phyloP scores from a whole-genome alignment of 1,140 invertebrate species.

The Himalopsyche phryganea region DNA sequence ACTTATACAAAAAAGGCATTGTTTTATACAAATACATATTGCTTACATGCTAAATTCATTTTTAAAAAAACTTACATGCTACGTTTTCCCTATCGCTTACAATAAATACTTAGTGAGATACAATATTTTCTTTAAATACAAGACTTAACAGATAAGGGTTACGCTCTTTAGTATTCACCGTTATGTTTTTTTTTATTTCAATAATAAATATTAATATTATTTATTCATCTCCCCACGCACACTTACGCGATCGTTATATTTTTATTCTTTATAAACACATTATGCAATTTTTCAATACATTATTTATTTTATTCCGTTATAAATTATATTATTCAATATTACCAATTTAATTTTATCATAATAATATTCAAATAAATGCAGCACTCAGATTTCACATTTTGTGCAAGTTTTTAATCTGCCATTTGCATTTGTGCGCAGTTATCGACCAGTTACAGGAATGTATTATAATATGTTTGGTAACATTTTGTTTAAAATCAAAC shows the following conservation, averaged over 20 bases:
- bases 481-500: too few relatives aligned
- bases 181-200: background rate
- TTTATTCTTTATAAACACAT: background rate
- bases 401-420: too few relatives aligned
- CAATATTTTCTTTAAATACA: constrained; percentile 16
- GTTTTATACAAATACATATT: too few relatives aligned
- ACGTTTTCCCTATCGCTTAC: constrained; percentile 15
- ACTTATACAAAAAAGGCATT: too few relatives aligned
- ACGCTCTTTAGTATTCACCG: background rate
- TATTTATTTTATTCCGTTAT: too few relatives aligned
- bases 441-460: too few relatives aligned
- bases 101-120: constrained; percentile 33
- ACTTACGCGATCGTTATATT: background rate
- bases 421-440: background rate
- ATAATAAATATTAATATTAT: constrained; percentile 2
- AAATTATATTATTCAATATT: too few relatives aligned
- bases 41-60: constrained; percentile 10
- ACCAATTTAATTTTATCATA: too few relatives aligned
- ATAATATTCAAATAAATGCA: too few relatives aligned
- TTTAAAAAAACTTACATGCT: constrained; percentile 26
- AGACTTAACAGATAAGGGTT: background rate
- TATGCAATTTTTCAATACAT: background rate
- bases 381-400: too few relatives aligned
- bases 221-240: background rate
- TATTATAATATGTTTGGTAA: too few relatives aligned